Evolutionary conservation across 2,888 invertebrate species (phyloP).

Genomic region (Stegophylla sp.): DNA sequence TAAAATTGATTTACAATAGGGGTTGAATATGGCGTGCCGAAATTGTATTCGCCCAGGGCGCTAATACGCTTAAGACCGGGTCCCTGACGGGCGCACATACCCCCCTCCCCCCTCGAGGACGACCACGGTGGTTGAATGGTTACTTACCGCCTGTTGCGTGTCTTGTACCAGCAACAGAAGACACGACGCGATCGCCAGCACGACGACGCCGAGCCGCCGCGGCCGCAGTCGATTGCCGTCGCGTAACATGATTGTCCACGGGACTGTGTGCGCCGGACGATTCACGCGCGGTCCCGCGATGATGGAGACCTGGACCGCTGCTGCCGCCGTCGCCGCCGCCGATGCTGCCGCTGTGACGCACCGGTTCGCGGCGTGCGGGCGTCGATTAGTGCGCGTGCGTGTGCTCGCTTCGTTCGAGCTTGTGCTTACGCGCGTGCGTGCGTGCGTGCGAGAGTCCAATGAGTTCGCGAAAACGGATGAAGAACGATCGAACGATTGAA

Average conservation of each 20-base stretch:
- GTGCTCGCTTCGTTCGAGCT: neutral
- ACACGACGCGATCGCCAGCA: slow-evolving; percentile 17
- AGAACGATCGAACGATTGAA: too few species aligned
- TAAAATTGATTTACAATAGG: too few species aligned
- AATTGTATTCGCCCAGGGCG: too few species aligned
- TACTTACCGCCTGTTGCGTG: slow-evolving; percentile 57
- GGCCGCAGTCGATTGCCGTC: slow-evolving; percentile 24
- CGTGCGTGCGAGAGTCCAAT: neutral
- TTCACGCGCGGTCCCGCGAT: slow-evolving; percentile 9
- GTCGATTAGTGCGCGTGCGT: neutral
- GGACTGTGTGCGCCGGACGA: neutral
- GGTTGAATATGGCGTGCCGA: too few species aligned
- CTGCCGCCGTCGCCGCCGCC: slow-evolving; percentile 12
- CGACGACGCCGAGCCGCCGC: slow-evolving; percentile 22
- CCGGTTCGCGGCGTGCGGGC: neutral
- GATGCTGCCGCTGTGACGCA: neutral
- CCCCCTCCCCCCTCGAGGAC: neutral
- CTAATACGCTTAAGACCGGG: neutral
- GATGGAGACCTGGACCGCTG: slow-evolving; percentile 1
- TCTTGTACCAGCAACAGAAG: slow-evolving; percentile 22
- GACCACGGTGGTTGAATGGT: neutral
- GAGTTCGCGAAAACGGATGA: neutral
- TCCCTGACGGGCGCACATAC: neutral
- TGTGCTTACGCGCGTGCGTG: slow-evolving; percentile 2
- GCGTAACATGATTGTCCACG: slow-evolving; percentile 31